A percentile compares a stretch with the other conserved stretches of the same genome.
Evolutionary conservation across 2,113 vertebrate genomes (phyloP).

Genomic region (Pithys albifrons): DNA sequence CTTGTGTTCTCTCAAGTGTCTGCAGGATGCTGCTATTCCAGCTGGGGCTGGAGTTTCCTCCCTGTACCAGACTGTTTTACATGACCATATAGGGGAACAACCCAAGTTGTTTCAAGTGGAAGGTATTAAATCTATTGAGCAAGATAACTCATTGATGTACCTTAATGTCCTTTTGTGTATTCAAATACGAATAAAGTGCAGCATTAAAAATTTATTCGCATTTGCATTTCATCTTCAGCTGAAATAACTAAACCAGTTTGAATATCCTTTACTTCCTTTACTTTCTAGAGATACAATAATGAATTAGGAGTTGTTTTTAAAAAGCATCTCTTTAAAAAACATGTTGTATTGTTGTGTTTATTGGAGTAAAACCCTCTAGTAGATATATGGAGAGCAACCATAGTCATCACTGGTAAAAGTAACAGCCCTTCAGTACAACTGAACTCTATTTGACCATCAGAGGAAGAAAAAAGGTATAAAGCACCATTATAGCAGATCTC

Average conservation of each 20-base stretch:
- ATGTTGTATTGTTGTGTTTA: slow-evolving; percentile 27
- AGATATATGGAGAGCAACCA: background rate
- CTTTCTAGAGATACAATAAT: slow-evolving; percentile 7
- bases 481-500: slow-evolving; percentile 45
- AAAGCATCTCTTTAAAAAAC: background rate
- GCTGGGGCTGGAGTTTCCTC: background rate
- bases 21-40: background rate
- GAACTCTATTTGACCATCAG: slow-evolving; percentile 73
- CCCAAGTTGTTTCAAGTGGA: background rate
- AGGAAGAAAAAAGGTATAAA: slow-evolving; percentile 68
- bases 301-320: slow-evolving; percentile 24
- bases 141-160: background rate
- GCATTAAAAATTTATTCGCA: slow-evolving; percentile 12
- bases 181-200: slow-evolving; percentile 34
- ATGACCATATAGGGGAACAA: background rate
- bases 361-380: slow-evolving; percentile 40
- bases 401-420: slow-evolving; percentile 6
- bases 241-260: background rate
- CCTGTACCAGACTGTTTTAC: background rate
- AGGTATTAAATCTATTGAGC: background rate
- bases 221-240: background rate
- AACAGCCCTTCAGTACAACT: slow-evolving; percentile 42
- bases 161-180: background rate
- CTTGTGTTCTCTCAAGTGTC: accelerated
- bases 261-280: background rate